These are phyloP conservation scores for Calidris pugnax DNA, from an alignment of 2,113 vertebrate genomes.

Conservation along the genomic window DNA sequence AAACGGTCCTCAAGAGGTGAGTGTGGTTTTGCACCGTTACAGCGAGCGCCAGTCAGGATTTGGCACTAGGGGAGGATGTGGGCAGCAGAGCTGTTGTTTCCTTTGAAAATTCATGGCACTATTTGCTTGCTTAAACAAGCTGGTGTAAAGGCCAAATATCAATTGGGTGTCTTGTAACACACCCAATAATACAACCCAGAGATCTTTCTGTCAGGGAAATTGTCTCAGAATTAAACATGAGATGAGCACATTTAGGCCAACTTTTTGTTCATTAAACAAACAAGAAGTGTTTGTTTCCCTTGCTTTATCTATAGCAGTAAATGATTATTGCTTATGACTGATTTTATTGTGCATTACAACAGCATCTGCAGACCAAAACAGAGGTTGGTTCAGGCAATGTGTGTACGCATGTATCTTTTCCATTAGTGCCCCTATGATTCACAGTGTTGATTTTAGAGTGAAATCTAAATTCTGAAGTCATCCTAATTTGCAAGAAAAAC, in stretches of 20 bases:
- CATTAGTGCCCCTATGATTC: background rate
- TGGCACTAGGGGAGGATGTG: background rate
- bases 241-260: background rate
- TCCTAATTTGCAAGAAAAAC: background rate
- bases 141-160: background rate
- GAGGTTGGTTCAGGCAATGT: background rate
- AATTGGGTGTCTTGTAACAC: background rate
- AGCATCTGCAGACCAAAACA: background rate
- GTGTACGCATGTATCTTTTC: background rate
- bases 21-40: conserved; percentile 28
- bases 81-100: background rate
- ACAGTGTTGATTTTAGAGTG: background rate
- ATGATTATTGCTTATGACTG: background rate
- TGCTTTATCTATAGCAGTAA: background rate
- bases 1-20: conserved; percentile 85
- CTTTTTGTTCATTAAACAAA: background rate
- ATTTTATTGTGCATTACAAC: background rate
- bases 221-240: background rate
- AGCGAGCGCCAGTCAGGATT: background rate
- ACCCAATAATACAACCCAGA: background rate
- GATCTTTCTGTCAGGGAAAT: background rate
- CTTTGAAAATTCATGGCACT: background rate
- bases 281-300: background rate
- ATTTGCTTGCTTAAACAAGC: background rate
- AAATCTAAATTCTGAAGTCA: conserved; percentile 6